Conservation (phyloP, 2,113 vertebrate genomes). For the Malaclemys terrapin region DNA sequence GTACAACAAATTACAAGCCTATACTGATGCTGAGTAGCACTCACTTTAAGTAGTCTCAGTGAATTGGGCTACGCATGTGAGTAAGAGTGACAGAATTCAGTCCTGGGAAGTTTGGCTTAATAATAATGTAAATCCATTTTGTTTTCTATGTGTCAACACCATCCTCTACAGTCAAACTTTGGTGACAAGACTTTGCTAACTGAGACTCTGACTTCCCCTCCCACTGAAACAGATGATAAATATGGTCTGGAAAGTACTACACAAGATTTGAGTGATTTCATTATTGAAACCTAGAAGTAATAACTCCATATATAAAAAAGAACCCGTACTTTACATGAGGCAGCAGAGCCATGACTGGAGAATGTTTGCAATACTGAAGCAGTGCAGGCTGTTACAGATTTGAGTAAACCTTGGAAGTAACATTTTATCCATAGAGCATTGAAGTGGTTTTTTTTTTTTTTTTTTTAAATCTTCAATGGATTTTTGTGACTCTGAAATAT, state of each 20-base stretch:
- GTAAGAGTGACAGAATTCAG: neutral
- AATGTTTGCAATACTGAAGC: neutral
- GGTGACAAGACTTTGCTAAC: neutral
- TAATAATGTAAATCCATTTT: neutral
- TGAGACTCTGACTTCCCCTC: neutral
- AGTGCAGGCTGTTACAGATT: neutral
- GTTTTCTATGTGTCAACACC: neutral
- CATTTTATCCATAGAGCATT: neutral
- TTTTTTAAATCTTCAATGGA: neutral
- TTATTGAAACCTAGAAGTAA: neutral
- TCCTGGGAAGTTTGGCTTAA: neutral
- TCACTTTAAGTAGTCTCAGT: neutral
- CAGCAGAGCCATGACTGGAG: neutral
- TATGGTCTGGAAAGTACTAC: neutral
- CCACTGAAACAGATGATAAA: neutral
- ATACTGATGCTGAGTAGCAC: neutral
- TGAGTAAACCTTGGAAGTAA: neutral
- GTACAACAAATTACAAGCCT: neutral
- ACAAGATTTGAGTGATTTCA: neutral
- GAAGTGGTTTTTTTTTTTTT: neutral
- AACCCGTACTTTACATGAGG: neutral
- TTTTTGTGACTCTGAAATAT: neutral
- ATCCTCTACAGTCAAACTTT: neutral
- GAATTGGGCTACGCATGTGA: neutral
- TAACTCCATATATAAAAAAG: neutral